These are phyloP conservation scores for Nemopilema nomurai DNA, from an alignment of 30 jellyfish, hydroid and myxozoan genomes.

Conservation along the genomic window DNA sequence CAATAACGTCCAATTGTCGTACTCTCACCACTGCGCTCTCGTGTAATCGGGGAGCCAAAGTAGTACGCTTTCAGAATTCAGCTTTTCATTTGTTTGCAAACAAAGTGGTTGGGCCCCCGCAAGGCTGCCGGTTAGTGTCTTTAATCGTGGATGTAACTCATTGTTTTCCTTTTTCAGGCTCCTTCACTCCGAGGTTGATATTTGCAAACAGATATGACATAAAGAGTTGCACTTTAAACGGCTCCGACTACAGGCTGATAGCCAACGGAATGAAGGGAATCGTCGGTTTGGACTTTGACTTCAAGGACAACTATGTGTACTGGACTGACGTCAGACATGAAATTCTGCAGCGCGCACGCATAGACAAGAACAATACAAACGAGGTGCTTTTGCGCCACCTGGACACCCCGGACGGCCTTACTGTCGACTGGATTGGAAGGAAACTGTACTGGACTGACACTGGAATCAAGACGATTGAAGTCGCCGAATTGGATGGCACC, in stretches of 20 bases:
- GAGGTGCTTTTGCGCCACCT: constrained; percentile 59
- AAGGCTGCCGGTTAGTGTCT: too few species aligned
- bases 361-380: constrained; percentile 43
- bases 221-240: constrained; percentile 56
- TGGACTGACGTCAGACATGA: constrained; percentile 85
- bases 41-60: too few species aligned
- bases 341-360: constrained; percentile 76
- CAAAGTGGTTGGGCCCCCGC: too few species aligned
- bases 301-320: constrained; percentile 68
- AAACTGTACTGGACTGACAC: constrained; percentile 96
- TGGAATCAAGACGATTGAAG: constrained; percentile 96
- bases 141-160: background rate
- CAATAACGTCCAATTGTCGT: too few species aligned
- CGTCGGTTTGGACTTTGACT: constrained; percentile 88
- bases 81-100: too few species aligned
- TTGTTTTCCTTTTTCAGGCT: background rate
- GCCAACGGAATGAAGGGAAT: constrained; percentile 85
- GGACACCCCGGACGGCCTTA: constrained; percentile 93
- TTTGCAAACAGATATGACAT: constrained; percentile 85
- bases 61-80: too few species aligned
- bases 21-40: too few species aligned
- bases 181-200: constrained; percentile 16
- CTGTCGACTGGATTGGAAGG: constrained; percentile 95
- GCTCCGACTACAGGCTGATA: constrained; percentile 76
- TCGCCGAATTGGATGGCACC: constrained; percentile 87